Conservation (phyloP, 1,140 invertebrate species). For the Amyelois transitella region DNA sequence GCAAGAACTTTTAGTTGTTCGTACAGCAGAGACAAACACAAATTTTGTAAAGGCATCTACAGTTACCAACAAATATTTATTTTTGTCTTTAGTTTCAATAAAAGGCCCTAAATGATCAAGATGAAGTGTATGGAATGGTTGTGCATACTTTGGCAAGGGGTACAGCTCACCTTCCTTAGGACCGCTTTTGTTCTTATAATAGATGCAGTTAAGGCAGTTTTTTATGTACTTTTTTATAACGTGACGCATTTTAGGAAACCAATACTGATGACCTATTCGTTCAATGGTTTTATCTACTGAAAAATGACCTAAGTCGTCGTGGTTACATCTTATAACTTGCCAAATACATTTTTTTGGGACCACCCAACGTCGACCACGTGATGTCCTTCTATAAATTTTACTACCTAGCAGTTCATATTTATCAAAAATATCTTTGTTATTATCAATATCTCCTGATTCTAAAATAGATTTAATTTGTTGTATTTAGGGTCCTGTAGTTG, state of each 20-base stretch:
- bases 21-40: background rate
- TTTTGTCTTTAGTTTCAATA: background rate
- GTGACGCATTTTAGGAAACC: conserved; percentile 21
- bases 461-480: conserved; percentile 1
- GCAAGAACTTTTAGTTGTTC: background rate
- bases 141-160: background rate
- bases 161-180: background rate
- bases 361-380: background rate
- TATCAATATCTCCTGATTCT: background rate
- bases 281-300: conserved; percentile 27
- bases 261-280: conserved; percentile 25
- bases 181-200: background rate
- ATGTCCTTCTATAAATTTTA: conserved; percentile 1
- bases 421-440: conserved; percentile 3
- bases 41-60: conserved; percentile 1
- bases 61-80: background rate
- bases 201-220: no score
- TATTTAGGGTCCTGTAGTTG: conserved; percentile 4
- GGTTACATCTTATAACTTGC: conserved; percentile 18
- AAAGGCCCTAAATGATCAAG: background rate
- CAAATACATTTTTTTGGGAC: background rate
- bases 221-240: background rate
- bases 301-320: conserved; percentile 34
- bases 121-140: background rate
- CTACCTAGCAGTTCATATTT: conserved; percentile 2